phyloP scores from a whole-genome alignment of 2,888 invertebrate species.

The Leptinotarsa juncta region DNA sequence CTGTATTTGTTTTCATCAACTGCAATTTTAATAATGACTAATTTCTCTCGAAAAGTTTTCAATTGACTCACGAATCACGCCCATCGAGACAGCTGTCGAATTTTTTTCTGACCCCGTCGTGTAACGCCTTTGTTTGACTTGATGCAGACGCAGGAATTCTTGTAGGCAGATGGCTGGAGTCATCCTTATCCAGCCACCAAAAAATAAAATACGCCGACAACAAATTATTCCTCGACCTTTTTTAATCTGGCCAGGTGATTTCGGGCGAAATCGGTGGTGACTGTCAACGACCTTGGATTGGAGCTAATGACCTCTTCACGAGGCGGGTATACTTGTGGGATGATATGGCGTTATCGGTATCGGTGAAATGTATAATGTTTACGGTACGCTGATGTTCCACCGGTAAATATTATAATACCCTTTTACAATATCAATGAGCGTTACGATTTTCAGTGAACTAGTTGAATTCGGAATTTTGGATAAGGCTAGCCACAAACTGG shows the following conservation, averaged over 20 bases:
- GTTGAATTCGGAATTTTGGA: background rate
- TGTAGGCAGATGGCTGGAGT: slow-evolving; percentile 13
- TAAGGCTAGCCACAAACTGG: too few relatives aligned
- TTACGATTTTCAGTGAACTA: background rate
- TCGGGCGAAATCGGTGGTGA: slow-evolving; percentile 13
- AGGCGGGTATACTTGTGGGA: background rate
- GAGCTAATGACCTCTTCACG: slow-evolving; percentile 15
- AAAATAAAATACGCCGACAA: slow-evolving; percentile 8
- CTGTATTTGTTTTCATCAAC: too few relatives aligned
- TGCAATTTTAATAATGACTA: too few relatives aligned
- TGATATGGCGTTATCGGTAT: slow-evolving; percentile 13
- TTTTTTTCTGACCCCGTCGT: background rate
- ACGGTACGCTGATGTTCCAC: slow-evolving; percentile 10
- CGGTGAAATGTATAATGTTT: slow-evolving; percentile 7
- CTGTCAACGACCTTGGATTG: slow-evolving; percentile 18
- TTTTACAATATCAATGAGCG: background rate
- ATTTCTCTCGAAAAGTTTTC: too few relatives aligned
- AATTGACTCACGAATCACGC: background rate
- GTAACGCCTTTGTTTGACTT: slow-evolving; percentile 1
- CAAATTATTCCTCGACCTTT: slow-evolving; percentile 4
- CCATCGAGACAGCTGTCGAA: background rate
- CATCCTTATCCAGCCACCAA: slow-evolving; percentile 12
- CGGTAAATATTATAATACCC: slow-evolving; percentile 7
- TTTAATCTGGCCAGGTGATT: slow-evolving; percentile 13
- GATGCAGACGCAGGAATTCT: background rate